Evolutionary conservation across 2,797 vertebrate species (phyloP).

Genomic region (Hemibagrus guttatus): DNA sequence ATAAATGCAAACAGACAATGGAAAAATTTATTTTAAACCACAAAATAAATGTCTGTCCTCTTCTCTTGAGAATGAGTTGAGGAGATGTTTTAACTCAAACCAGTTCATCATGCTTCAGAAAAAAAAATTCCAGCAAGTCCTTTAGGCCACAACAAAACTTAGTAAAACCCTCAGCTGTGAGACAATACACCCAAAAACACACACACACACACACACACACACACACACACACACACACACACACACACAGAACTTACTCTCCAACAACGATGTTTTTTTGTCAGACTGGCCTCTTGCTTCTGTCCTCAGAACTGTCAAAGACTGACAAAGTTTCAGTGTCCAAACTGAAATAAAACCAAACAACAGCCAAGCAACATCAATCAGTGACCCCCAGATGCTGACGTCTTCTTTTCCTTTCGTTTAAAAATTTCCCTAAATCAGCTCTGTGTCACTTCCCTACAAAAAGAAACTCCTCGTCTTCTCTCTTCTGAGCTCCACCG

Average conservation of each 20-base stretch:
- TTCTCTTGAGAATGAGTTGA: slow-evolving; percentile 46
- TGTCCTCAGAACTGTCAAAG: slow-evolving; percentile 51
- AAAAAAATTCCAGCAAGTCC: slow-evolving; percentile 46
- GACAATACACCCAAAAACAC: slow-evolving; percentile 32
- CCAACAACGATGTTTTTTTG: slow-evolving; percentile 40
- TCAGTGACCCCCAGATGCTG: slow-evolving; percentile 65
- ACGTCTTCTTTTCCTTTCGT: slow-evolving; percentile 34
- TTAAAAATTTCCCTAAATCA: slow-evolving; percentile 25
- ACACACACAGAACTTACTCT: slow-evolving; percentile 41
- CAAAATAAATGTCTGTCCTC: slow-evolving; percentile 44
- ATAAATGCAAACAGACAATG: slow-evolving; percentile 45
- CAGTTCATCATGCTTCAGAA: slow-evolving; percentile 54
- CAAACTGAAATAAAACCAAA: slow-evolving; percentile 53
- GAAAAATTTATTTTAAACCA: slow-evolving; percentile 45
- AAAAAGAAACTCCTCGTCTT: slow-evolving; percentile 25
- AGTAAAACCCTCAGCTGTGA: slow-evolving; percentile 30
- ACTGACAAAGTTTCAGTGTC: slow-evolving; percentile 56
- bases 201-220: slow-evolving; percentile 32
- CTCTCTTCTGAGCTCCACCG: slow-evolving; percentile 30
- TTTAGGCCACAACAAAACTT: slow-evolving; percentile 60
- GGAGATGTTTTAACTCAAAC: slow-evolving; percentile 54
- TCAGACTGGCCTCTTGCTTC: slow-evolving; percentile 37
- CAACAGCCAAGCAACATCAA: slow-evolving; percentile 54
- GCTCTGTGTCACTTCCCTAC: slow-evolving; percentile 12
- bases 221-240: neutral